Base-by-base conservation (phyloP, 2,888 invertebrate genomes). In the Acleris emargana region DNA sequence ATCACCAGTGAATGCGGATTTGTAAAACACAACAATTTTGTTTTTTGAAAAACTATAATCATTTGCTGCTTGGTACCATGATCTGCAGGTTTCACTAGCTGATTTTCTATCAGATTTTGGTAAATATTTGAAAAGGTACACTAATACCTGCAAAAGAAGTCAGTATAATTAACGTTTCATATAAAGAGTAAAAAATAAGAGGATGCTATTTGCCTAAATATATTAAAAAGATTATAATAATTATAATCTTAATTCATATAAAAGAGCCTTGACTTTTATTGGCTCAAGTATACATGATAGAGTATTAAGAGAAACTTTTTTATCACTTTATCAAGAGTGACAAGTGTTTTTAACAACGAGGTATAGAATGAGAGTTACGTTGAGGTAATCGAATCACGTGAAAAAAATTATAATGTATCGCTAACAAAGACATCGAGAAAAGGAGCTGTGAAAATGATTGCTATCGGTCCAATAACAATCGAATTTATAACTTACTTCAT, bases 61-160 rank as follows among this genome's bases (percentile, higher is more conserved):
- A 74, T 94, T 93, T 6, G 95, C 94, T 16, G 96, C 96, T 68
- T 94, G 92, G 70, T 95, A 94, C 96, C 96, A 96, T 0, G 93
- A 86, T 18, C 84, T 91, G 78, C 95, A 95, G 25, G 95, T 95
- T 71, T 94, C 89, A 71, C 95, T 94, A 45, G 95, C 95, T 53
- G 93, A 89, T 80, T 94, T 94, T 72, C 95, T 88, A 78, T 96
- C 96, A 2, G 95, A 91, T 72, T 94, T 93, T 45, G 94, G 92
- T 71, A 95, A 82, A 81, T 93, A 94, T 71, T 94, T 93, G 78
- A 95, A 94, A 69, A 95, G 92, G 72, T 94, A 93, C 64, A 95
- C 92, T 71, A 95, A 87, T 61, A 95, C 93, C 95, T 95, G 89
- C 51, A 89, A 54, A 25, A 42, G 17, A 54, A 42, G 16, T 13